phyloP scores from a whole-genome alignment of 2,113 vertebrate genomes.

The Peromyscus polionotus region DNA sequence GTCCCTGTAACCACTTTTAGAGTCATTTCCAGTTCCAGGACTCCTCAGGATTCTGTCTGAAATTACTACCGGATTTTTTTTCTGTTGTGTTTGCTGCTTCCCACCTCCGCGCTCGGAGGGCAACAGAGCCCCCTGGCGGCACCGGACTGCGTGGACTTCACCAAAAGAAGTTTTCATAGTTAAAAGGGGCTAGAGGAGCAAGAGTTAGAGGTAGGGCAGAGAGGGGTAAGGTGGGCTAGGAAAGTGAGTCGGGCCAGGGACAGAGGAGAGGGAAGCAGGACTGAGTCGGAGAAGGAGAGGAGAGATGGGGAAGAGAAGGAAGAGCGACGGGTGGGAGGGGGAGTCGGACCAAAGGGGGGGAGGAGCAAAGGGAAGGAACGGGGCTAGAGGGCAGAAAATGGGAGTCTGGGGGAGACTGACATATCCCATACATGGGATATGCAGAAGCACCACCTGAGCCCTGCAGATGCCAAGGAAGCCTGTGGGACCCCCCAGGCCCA shows the following conservation, averaged over 20 bases:
- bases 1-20: not conserved
- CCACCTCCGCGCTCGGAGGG: not conserved
- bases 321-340: too few relatives aligned
- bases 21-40: not conserved
- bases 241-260: not conserved
- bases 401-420: too few relatives aligned
- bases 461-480: not conserved
- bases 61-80: not conserved
- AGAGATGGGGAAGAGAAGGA: too few relatives aligned
- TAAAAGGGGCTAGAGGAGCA: not conserved
- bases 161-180: not conserved
- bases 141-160: not conserved
- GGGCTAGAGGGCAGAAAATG: too few relatives aligned
- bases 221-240: not conserved
- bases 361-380: not conserved
- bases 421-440: too few relatives aligned
- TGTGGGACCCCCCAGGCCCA: not conserved
- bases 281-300: not conserved
- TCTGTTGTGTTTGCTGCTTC: not conserved
- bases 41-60: not conserved
- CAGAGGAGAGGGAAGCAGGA: not conserved
- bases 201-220: not conserved
- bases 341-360: not conserved
- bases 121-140: constrained; percentile 24
- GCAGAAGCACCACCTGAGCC: not conserved